Percentiles rank a stretch among this genome's conserved stretches.
phyloP scores from a whole-genome alignment of 2,888 invertebrate genomes.

The Carcina quercana region DNA sequence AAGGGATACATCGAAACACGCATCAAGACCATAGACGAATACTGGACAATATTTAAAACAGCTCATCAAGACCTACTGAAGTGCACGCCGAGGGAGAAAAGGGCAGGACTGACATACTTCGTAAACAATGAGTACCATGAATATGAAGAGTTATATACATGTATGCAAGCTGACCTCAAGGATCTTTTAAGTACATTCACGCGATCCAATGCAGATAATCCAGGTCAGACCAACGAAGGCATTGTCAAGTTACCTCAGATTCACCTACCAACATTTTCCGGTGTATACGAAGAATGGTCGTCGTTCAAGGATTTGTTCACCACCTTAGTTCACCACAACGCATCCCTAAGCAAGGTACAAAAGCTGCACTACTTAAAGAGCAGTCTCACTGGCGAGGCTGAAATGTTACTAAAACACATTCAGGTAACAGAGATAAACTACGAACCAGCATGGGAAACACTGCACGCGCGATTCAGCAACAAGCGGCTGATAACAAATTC shows the following conservation, averaged over 20 bases:
- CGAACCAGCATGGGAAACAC: constrained; percentile 12
- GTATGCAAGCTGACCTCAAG: too few species aligned
- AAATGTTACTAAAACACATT: constrained; percentile 5
- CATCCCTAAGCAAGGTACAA: constrained; percentile 5
- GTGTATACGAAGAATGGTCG: constrained; percentile 5
- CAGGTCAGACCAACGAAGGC: too few species aligned
- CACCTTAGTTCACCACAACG: constrained; percentile 7
- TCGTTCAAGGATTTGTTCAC: constrained; percentile 5
- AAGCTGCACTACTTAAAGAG: constrained; percentile 10
- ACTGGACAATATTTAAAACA: too few species aligned
- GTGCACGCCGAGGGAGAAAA: too few species aligned
- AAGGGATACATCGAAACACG: too few species aligned
- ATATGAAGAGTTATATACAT: too few species aligned
- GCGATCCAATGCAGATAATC: too few species aligned
- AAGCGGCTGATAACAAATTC: constrained; percentile 16
- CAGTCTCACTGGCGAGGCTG: constrained; percentile 5
- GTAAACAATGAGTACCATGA: too few species aligned
- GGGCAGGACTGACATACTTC: too few species aligned
- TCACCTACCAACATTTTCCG: constrained; percentile 4
- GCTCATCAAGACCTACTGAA: too few species aligned
- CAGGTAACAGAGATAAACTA: constrained; percentile 13
- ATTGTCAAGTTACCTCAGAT: constrained; percentile 7
- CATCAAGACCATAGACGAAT: too few species aligned
- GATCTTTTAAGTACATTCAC: too few species aligned
- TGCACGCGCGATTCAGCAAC: constrained; percentile 16